These are phyloP conservation scores for Myiothlypis chrysogaster DNA, from an alignment of 2,797 vertebrate species.

Conservation along the genomic window DNA sequence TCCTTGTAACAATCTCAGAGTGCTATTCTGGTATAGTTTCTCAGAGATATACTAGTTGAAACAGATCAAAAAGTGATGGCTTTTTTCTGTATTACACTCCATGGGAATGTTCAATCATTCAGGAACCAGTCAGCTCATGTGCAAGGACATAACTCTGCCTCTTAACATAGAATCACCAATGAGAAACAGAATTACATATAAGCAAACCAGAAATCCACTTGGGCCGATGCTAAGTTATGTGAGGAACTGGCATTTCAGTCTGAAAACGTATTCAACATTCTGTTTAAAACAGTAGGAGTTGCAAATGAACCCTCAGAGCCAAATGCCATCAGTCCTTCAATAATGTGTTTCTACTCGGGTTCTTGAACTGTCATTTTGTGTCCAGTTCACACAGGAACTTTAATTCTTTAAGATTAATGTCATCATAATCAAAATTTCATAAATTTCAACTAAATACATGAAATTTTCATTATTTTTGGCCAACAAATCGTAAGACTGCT, in stretches of 20 bases:
- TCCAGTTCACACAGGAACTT: background rate
- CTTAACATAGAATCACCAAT: background rate
- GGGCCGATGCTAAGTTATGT: background rate
- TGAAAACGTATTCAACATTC: background rate
- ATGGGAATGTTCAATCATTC: background rate
- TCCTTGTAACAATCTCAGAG: background rate
- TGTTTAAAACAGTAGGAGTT: background rate
- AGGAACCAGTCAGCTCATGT: background rate
- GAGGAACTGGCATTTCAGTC: background rate
- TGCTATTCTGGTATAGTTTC: background rate
- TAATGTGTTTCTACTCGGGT: background rate
- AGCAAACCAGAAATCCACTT: background rate
- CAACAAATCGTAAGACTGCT: rapidly evolving
- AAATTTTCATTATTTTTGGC: background rate
- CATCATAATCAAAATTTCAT: background rate
- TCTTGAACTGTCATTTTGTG: background rate
- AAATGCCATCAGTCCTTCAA: background rate
- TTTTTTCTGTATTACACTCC: background rate
- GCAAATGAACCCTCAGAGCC: background rate
- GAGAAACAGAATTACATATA: background rate
- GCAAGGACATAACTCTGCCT: background rate
- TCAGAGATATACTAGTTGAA: background rate
- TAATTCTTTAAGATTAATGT: background rate
- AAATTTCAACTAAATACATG: background rate
- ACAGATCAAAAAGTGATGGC: background rate